Evolutionary conservation across 2,797 vertebrate genomes (phyloP), one percentile per base, ranked within the genome.

Genomic region (Pygocentrus nattereri): DNA sequence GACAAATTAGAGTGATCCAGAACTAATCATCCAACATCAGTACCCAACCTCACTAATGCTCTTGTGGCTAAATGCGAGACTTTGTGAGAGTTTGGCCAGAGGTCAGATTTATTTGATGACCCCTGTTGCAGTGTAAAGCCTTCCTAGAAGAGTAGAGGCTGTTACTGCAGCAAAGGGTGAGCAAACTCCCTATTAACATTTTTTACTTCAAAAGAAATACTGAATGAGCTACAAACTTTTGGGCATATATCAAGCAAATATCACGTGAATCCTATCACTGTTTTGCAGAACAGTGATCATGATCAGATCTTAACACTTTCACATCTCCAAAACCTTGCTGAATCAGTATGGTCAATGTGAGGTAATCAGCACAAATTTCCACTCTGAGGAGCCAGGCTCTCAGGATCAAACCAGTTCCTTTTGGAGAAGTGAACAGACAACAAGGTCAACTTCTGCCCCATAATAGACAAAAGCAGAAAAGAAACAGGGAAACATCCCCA

Each of bases 381-480:
- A 12, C 4, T 27, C 10, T 15, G 0, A 12, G 21, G 15, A 65
- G 12, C 68, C 44, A 21, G 3, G 10, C 71, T 21, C 6, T 38
- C 18, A 74, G 12, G 50, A 38, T 23, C 71, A 7, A 74, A 34
- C 52, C 21, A n/a, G 74, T 31, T 64, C 13, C 16, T 54, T 25
- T 65, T 59, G 41, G 25, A 47, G 75, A 76, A 76, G 59, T 76
- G 44, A 82, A 30, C 12, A 16, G 8, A 13, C 3, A 58, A 58
- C 12, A 65, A 58, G 49, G 3, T 3, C 30, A 2, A 74, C n/a
- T 54, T 5, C 38, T 18, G 44, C 41, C 13, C 19, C 52, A 1
- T 38, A 34, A 25, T 21, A 6, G 8, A 69, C 0, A 13, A 74
- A 38, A 62, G 31, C 56, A 44, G 59, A 82, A 76, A 59, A 68